phyloP scores from a whole-genome alignment of 1,140 invertebrate genomes.

The Zaprionus africanus region DNA sequence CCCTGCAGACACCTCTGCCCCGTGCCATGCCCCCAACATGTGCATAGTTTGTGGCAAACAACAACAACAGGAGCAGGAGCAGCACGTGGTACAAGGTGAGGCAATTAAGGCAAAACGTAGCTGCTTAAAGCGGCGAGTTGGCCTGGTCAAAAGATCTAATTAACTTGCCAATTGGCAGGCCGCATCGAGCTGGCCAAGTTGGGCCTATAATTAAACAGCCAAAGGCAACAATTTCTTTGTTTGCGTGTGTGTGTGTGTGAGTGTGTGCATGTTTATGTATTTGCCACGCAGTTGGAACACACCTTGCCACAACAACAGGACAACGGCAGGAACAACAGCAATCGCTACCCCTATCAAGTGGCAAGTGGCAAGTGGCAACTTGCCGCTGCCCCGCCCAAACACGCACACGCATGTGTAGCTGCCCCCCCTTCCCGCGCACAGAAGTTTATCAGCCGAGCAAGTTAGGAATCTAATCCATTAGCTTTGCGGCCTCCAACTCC shows the following conservation, averaged over 20 bases:
- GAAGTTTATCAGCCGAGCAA: slow-evolving; percentile 40
- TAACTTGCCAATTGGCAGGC: slow-evolving; percentile 63
- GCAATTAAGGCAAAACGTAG: slow-evolving; percentile 64
- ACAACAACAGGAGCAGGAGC: not conserved
- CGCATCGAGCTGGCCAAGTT: slow-evolving; percentile 5
- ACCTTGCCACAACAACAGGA: slow-evolving; percentile 26
- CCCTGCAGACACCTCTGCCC: not conserved
- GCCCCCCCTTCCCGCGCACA: not conserved
- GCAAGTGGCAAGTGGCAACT: slow-evolving; percentile 14
- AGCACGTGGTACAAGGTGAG: slow-evolving; percentile 37
- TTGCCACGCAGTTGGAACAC: slow-evolving; percentile 27
- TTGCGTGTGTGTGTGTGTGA: slow-evolving; percentile 7
- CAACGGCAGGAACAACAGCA: not conserved
- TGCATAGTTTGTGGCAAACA: slow-evolving; percentile 14
- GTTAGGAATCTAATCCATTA: slow-evolving; percentile 60
- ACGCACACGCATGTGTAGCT: slow-evolving; percentile 33
- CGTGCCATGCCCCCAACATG: slow-evolving; percentile 1
- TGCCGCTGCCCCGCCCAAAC: not conserved
- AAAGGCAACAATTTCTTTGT: slow-evolving; percentile 23
- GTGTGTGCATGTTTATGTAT: slow-evolving; percentile 14
- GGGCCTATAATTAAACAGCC: slow-evolving; percentile 48
- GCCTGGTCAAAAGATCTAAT: slow-evolving; percentile 51
- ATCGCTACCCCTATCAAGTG: slow-evolving; percentile 6
- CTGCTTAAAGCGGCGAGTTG: slow-evolving; percentile 46
- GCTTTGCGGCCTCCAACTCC: not conserved